Percentiles rank a stretch among this genome's conserved stretches.
Evolutionary conservation across 2,113 vertebrate species (phyloP).

Genomic region (Phasianus colchicus): DNA sequence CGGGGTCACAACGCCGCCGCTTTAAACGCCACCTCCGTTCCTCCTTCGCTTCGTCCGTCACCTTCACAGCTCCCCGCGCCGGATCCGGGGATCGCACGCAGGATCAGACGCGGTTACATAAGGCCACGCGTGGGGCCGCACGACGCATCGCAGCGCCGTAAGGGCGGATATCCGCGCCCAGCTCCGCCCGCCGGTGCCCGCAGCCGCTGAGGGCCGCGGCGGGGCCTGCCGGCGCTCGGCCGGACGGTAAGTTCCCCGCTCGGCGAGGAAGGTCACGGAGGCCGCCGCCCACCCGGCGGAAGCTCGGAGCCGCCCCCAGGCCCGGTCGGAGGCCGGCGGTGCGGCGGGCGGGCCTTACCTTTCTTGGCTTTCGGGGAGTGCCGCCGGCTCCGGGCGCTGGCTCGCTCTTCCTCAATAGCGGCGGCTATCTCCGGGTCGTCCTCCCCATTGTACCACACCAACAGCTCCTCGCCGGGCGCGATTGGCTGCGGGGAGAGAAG

Average conservation of each 20-base stretch:
- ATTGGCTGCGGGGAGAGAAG: conserved; percentile 88
- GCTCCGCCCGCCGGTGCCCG: no score
- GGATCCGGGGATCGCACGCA: no score
- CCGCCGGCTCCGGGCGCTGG: conserved; percentile 85
- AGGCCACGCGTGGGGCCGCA: not conserved
- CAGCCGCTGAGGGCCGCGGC: no score
- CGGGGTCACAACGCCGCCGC: not conserved
- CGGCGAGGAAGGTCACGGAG: not conserved
- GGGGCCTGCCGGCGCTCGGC: no score
- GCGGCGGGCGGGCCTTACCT: conserved; percentile 69
- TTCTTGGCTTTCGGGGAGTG: conserved; percentile 81
- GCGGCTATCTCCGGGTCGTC: conserved; percentile 97
- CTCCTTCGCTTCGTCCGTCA: rapidly evolving
- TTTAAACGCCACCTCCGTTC: not conserved
- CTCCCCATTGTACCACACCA: conserved; percentile 97
- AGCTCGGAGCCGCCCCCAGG: no score
- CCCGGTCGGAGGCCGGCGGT: no score
- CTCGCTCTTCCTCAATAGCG: conserved; percentile 95
- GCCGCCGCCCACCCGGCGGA: not conserved
- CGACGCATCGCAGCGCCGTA: no score
- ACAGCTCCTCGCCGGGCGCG: conserved; percentile 90
- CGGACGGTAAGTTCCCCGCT: no score
- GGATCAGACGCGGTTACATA: conserved; percentile 46
- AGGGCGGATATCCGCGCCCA: no score
- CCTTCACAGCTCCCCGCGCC: not conserved